Evolutionary conservation across 2,888 invertebrate species (phyloP), one percentile per base, ranked within the genome.

Genomic region (Tetrapedia diversipes): DNA sequence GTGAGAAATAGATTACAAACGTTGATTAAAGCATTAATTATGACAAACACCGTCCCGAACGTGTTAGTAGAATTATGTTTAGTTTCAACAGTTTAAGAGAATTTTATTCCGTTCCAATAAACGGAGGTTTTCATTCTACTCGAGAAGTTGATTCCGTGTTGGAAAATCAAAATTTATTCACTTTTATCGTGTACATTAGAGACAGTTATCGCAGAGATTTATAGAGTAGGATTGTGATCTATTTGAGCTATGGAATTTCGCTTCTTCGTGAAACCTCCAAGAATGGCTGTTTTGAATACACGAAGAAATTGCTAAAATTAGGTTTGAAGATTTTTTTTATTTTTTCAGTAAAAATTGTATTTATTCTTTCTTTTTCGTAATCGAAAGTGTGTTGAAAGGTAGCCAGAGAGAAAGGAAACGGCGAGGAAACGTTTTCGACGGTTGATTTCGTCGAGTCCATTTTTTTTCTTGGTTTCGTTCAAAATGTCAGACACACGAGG

Each of bases 391-490:
- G 37, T 39, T 22, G 3, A 14, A 34, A 29, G 3, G 4, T 34
- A 49, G 19, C n/a, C 11, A 53, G 19, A 14, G 11, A 19, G 11
- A 19, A 27, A 37, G 19, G 24, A 19, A 8, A 11, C 16, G 29
- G 47, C 39, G 32, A 16, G 47, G 47, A 84, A 76, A 74, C 65
- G 73, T 79, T 82, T 84, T 29, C 4, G 14, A 74, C 81, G 73
- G 86, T 87, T 88, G 85, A 87, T 88, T 89, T 88, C 87, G 84
- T 82, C 83, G 82, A 88, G 83, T 87, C 83, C 88, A 89, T 89
- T 87, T 89, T 89, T 87, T 89, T 88, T 86, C 84, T 82, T 86
- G 87, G 82, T 86, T 88, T 86, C 77, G 80, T 88, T 89, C 81
- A 73, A 77, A 45, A 43, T 4, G 24, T 37, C 16, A 53, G 22